Percentiles rank a stretch among this genome's conserved stretches.
These are phyloP conservation scores for Blastomussa wellsi DNA, from an alignment of 92 coral and sea anemone species.

Conservation along the genomic window DNA sequence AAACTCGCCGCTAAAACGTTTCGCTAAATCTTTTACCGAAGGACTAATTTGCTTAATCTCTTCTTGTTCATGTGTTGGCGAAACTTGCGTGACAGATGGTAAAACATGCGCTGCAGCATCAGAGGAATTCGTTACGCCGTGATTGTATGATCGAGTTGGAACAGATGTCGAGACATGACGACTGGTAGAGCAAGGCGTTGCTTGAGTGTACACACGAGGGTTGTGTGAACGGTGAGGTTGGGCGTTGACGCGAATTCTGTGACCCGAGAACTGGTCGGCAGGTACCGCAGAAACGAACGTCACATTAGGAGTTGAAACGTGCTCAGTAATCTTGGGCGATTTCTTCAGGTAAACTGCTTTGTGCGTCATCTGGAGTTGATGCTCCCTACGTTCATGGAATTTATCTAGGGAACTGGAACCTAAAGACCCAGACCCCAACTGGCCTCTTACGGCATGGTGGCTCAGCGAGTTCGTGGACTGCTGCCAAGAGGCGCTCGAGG, in stretches of 20 bases:
- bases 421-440: conserved; percentile 29
- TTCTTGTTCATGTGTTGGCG: conserved; percentile 30
- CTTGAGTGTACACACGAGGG: conserved; percentile 28
- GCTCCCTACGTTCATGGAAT: conserved; percentile 11
- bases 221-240: conserved; percentile 30
- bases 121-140: conserved; percentile 25
- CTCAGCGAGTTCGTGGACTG: conserved; percentile 60
- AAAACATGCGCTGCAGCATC: conserved; percentile 12
- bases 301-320: conserved; percentile 10
- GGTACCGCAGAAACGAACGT: conserved; percentile 21
- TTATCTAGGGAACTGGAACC: conserved; percentile 38
- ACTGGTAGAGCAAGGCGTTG: conserved; percentile 17
- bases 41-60: conserved; percentile 32
- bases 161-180: conserved; percentile 17
- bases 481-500: conserved; percentile 88
- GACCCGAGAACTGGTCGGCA: conserved; percentile 4
- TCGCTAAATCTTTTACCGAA: conserved; percentile 79
- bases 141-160: conserved; percentile 19
- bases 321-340: conserved; percentile 29
- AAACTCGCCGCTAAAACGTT: conserved; percentile 63
- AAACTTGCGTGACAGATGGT: conserved; percentile 31
- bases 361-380: conserved; percentile 22
- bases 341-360: conserved; percentile 20
- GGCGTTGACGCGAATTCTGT: conserved; percentile 32
- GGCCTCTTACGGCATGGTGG: conserved; percentile 37